A percentile compares a stretch with the other conserved stretches of the same genome.
Conservation (phyloP, 2,888 invertebrate species). For the Theretra japonica region DNA sequence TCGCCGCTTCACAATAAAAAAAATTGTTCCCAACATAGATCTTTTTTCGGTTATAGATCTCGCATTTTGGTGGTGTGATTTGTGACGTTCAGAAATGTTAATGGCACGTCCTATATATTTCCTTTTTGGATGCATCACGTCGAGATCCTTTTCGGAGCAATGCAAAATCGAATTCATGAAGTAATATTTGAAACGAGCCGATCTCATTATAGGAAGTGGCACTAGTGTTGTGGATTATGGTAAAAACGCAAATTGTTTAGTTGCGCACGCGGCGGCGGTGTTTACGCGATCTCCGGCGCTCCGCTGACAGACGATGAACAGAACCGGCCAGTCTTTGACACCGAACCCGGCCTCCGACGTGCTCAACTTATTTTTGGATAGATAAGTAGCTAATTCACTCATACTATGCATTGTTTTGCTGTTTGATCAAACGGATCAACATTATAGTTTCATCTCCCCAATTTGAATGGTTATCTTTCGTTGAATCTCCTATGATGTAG, state of each 20-base stretch:
- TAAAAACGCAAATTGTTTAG: slow-evolving; percentile 73
- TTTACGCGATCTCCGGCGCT: slow-evolving; percentile 69
- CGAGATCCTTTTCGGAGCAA: slow-evolving; percentile 36
- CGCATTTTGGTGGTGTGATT: slow-evolving; percentile 84
- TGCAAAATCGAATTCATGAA: slow-evolving; percentile 29
- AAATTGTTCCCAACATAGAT: slow-evolving; percentile 81
- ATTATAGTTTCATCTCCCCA: background rate
- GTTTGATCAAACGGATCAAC: slow-evolving; percentile 33
- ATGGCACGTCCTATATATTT: slow-evolving; percentile 74
- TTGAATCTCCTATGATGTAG: background rate
- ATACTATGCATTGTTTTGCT: slow-evolving; percentile 52
- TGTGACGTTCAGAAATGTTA: slow-evolving; percentile 83
- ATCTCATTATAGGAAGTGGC: slow-evolving; percentile 46
- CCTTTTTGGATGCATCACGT: slow-evolving; percentile 55
- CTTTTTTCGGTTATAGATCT: slow-evolving; percentile 82
- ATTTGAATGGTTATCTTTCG: background rate
- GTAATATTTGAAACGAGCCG: slow-evolving; percentile 30
- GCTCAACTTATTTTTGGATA: slow-evolving; percentile 65
- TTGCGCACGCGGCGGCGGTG: slow-evolving; percentile 55
- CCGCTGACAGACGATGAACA: slow-evolving; percentile 75
- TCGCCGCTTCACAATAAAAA: slow-evolving; percentile 74
- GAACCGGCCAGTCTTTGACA: slow-evolving; percentile 74
- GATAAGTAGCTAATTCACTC: slow-evolving; percentile 46
- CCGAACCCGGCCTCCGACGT: slow-evolving; percentile 62
- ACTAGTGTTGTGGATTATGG: slow-evolving; percentile 53